These are phyloP conservation scores for Apis cerana DNA, from an alignment of 1,140 invertebrate species.

Conservation along the genomic window DNA sequence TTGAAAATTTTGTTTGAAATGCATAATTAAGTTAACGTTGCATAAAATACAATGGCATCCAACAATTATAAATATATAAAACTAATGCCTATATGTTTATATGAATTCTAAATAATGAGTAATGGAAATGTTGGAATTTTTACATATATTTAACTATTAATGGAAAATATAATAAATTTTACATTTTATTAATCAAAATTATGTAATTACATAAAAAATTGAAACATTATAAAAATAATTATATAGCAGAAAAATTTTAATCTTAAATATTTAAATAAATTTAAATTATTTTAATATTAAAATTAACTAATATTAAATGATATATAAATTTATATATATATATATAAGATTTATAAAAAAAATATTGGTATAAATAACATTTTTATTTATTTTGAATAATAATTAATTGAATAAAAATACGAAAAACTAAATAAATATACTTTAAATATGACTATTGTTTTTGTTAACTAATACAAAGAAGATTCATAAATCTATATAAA, in stretches of 20 bases:
- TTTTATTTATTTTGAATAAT: not conserved
- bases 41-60: not conserved
- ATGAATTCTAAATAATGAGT: not conserved
- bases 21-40: not conserved
- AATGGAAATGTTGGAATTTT: not conserved
- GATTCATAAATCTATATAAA: not conserved
- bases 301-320: not conserved
- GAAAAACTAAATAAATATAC: not conserved
- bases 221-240: not conserved
- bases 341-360: not conserved
- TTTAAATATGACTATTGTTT: not conserved
- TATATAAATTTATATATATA: too few relatives aligned
- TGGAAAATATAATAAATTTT: not conserved
- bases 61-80: not conserved
- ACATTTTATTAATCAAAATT: not conserved
- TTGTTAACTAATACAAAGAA: not conserved
- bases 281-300: not conserved
- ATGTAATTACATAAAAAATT: not conserved
- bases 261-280: not conserved
- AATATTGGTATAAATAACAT: not conserved
- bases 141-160: not conserved
- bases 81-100: not conserved
- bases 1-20: not conserved
- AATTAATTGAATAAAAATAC: not conserved
- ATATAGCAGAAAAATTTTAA: not conserved